Conservation (phyloP, 2,797 vertebrate genomes). For the Delichon dasypus region DNA sequence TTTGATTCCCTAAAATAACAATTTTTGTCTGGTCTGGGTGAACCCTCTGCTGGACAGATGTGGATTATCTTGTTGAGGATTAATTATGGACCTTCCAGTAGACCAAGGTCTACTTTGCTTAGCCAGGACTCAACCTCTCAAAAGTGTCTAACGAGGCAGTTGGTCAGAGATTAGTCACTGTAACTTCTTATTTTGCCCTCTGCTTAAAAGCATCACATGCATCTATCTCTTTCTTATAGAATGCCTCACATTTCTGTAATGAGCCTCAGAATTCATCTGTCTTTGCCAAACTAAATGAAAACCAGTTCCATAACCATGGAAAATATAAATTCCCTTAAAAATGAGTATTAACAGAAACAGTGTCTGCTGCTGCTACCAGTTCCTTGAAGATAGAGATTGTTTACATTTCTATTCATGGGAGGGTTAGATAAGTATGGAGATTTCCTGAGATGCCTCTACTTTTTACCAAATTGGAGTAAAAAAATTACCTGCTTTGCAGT, state of each 20-base stretch:
- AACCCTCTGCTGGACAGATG: neutral
- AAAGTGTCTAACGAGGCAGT: neutral
- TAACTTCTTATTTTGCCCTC: neutral
- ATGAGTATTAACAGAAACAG: neutral
- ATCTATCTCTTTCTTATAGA: neutral
- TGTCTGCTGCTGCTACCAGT: neutral
- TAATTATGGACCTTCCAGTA: neutral
- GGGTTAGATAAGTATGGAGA: neutral
- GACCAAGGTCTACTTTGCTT: neutral
- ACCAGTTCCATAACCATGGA: neutral
- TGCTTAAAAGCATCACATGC: neutral
- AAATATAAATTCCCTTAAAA: neutral
- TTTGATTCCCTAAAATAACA: neutral
- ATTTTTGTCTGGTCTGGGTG: neutral
- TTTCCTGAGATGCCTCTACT: neutral
- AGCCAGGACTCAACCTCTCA: neutral
- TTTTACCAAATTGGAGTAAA: neutral
- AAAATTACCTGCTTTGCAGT: neutral
- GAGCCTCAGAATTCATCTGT: neutral
- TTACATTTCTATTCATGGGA: neutral
- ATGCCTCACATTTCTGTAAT: neutral
- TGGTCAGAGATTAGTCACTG: neutral
- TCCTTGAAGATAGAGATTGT: neutral
- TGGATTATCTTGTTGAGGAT: neutral
- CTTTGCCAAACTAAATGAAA: conserved; percentile 14